Base-by-base conservation (phyloP, 1,140 invertebrate species). In the Aporrectodea caliginosa region DNA sequence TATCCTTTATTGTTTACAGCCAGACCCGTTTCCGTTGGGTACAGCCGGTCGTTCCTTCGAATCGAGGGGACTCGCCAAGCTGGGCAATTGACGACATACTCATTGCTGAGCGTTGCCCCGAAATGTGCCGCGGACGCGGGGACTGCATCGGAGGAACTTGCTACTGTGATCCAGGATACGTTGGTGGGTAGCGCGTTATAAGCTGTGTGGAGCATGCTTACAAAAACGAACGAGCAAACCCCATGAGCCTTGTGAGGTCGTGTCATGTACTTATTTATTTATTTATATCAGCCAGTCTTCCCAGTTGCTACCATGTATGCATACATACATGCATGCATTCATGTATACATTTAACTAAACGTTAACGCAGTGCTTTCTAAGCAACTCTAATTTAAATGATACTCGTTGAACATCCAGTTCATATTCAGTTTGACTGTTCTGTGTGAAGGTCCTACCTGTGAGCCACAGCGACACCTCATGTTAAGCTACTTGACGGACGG, bases 71-170 rank as follows among this genome's bases (percentile, higher is more conserved):
- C n/a, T 72, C 81, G 16, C 82, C 85, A 14, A 81, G 84, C 0
- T 90, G 89, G 89, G 86, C 88, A 30, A 81, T 90, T 14, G 88
- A 89, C 83, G 88, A 90, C 78, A 84, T 90, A 16, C 89, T 88
- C 81, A 85, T 90, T 58, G 89, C 89, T 6, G 86, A 86, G 78
- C 83, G 82, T 1, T 90, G 89, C 83, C 85, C 85, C 2, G 76
- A 84, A 16, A 83, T 88, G 84, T 90, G 89, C 82, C 83, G 85
- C 81, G 88, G 89, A 1, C 83, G 86, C 22, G 89, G 89, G 0
- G 85, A 87, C 43, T 90, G 89, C 82, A 76, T 85, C 2, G 73
- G 85, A 29, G 89, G 88, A 2, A 71, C 75, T 2, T 90, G 89
- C 81, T 58, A 80, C 2, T 90, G 89, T 85, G 86, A 89, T 77